Percentiles rank a stretch among this genome's conserved stretches.
Conservation (phyloP, 2,888 invertebrate species). For the Tigriopus californicus region DNA sequence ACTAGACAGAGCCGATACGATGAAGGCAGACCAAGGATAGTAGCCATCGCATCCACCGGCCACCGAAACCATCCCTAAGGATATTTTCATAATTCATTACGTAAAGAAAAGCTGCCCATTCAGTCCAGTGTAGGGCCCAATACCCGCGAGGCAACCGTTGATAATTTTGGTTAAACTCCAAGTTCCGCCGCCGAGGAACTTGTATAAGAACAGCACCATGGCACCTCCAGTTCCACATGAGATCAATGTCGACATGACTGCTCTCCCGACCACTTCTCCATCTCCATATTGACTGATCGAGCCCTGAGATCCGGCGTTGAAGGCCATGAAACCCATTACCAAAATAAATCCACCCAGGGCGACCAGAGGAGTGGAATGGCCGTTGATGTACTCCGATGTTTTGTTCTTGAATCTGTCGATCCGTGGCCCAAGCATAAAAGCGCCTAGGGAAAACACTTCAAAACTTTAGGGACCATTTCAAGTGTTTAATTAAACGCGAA, state of each 20-base stretch:
- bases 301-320: constrained; percentile 33
- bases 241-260: constrained; percentile 33
- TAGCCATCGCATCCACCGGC: constrained; percentile 32
- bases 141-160: constrained; percentile 34
- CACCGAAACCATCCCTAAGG: constrained; percentile 4
- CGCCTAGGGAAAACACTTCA: constrained; percentile 20
- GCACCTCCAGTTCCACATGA: constrained; percentile 31
- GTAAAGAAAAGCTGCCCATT: too few relatives aligned
- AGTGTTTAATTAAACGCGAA: neutral
- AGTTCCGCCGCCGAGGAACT: constrained; percentile 16
- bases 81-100: too few relatives aligned
- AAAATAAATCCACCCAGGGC: constrained; percentile 35
- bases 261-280: constrained; percentile 27
- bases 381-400: constrained; percentile 23
- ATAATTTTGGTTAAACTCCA: constrained; percentile 32
- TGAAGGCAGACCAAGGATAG: constrained; percentile 30
- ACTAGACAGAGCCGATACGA: constrained; percentile 25
- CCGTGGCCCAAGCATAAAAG: constrained; percentile 32
- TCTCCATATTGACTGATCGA: constrained; percentile 28
- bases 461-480: neutral
- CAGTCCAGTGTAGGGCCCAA: too few relatives aligned
- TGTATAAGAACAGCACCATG: constrained; percentile 26
- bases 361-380: constrained; percentile 31
- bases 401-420: constrained; percentile 29
- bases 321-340: constrained; percentile 35